Conservation (phyloP, 2,888 invertebrate species). For the Smittia aterrima region DNA sequence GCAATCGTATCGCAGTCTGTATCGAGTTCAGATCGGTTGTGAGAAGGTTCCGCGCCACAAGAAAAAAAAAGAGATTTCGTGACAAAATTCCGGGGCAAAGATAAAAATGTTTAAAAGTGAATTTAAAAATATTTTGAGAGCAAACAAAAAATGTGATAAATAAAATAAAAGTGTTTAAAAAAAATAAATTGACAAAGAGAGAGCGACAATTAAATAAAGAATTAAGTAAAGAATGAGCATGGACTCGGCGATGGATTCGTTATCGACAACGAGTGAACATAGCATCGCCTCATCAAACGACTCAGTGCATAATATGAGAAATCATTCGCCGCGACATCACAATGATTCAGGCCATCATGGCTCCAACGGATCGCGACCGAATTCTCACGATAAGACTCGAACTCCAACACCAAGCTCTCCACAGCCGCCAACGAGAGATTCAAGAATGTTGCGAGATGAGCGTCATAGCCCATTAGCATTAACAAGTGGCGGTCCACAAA, state of each 20-base stretch:
- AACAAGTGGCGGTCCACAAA: constrained; percentile 45
- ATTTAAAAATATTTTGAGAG: constrained; percentile 24
- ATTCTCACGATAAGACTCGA: constrained; percentile 43
- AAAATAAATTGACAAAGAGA: neutral
- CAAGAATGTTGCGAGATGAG: constrained; percentile 25
- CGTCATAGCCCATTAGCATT: constrained; percentile 48
- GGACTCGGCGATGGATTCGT: constrained; percentile 61
- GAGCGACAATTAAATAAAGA: neutral
- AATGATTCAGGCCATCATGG: constrained; percentile 40
- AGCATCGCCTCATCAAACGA: constrained; percentile 56
- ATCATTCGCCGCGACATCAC: constrained; percentile 27
- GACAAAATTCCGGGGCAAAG: neutral
- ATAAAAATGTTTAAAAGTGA: neutral
- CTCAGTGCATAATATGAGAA: constrained; percentile 45
- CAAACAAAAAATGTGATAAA: neutral
- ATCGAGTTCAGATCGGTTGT: constrained; percentile 36
- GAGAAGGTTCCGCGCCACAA: neutral
- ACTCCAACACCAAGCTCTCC: constrained; percentile 52
- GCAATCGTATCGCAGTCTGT: constrained; percentile 38
- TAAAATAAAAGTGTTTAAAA: neutral
- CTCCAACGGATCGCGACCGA: constrained; percentile 9
- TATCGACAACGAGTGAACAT: constrained; percentile 58
- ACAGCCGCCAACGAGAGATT: constrained; percentile 44
- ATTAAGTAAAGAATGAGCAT: constrained; percentile 47
- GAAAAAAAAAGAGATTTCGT: neutral